Conservation (phyloP, 2,113 vertebrate species). For the Trochalopteron elliotii region DNA sequence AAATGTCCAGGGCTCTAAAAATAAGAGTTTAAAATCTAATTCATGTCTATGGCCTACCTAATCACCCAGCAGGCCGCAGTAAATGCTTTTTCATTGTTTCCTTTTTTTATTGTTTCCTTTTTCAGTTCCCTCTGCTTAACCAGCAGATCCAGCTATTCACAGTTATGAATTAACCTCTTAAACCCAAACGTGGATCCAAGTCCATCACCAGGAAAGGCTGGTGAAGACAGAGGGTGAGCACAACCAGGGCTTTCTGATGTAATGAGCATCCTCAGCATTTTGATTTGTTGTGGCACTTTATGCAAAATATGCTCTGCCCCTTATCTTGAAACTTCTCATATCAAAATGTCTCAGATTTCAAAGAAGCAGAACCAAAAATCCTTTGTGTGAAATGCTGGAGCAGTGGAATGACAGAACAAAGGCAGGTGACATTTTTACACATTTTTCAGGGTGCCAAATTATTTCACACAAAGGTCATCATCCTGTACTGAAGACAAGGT, state of each 20-base stretch:
- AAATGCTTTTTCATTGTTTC: constrained; percentile 9
- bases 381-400: not conserved
- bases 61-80: constrained; percentile 1
- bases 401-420: not conserved
- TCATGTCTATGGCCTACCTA: not conserved
- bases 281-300: not conserved
- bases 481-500: not conserved
- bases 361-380: not conserved
- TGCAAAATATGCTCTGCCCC: not conserved
- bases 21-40: constrained; percentile 33
- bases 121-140: not conserved
- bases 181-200: not conserved
- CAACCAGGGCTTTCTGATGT: not conserved
- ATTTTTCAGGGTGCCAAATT: not conserved
- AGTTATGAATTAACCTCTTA: not conserved
- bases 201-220: not conserved
- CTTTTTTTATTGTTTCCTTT: not conserved
- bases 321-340: not conserved
- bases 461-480: not conserved
- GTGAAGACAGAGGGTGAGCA: not conserved
- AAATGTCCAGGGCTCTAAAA: not conserved
- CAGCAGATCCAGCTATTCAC: not conserved
- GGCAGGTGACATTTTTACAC: not conserved
- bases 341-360: not conserved
- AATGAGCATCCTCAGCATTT: not conserved